phyloP scores from a whole-genome alignment of 2,888 invertebrate species.

The Abrostola triplasia region DNA sequence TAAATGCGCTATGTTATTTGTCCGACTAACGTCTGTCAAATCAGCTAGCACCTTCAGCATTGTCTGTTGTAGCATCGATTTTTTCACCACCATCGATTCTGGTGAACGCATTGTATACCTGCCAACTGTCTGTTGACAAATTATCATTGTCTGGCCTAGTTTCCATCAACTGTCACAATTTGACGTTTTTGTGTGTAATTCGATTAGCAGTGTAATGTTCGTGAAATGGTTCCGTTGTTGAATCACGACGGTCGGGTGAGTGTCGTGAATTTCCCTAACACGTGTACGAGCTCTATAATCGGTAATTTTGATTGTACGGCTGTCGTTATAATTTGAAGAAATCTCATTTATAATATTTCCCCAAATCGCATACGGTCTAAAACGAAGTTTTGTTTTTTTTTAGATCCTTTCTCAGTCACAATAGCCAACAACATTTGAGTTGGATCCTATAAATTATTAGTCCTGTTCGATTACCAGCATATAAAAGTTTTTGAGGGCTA shows the following conservation, averaged over 20 bases:
- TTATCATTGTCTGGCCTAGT: constrained; percentile 34
- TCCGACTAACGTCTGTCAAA: background rate
- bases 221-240: constrained; percentile 63
- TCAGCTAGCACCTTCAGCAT: background rate
- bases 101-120: background rate
- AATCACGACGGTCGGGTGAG: constrained; percentile 60
- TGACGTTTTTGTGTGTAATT: constrained; percentile 65
- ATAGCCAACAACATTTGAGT: no score
- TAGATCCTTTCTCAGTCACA: no score
- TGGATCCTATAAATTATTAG: no score
- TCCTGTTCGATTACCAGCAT: no score
- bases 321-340: no score
- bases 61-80: background rate
- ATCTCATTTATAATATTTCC: no score
- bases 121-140: constrained; percentile 21
- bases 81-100: background rate
- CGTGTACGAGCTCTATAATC: constrained; percentile 62
- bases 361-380: no score
- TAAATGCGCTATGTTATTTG: background rate
- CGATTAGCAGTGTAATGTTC: constrained; percentile 70
- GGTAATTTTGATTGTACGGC: constrained; percentile 16
- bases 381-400: no score
- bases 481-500: no score
- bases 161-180: constrained; percentile 57
- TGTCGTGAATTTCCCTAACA: constrained; percentile 57